These are phyloP conservation scores for Sphaeridia pumilis DNA, from an alignment of 2,888 invertebrate genomes.

Conservation along the genomic window DNA sequence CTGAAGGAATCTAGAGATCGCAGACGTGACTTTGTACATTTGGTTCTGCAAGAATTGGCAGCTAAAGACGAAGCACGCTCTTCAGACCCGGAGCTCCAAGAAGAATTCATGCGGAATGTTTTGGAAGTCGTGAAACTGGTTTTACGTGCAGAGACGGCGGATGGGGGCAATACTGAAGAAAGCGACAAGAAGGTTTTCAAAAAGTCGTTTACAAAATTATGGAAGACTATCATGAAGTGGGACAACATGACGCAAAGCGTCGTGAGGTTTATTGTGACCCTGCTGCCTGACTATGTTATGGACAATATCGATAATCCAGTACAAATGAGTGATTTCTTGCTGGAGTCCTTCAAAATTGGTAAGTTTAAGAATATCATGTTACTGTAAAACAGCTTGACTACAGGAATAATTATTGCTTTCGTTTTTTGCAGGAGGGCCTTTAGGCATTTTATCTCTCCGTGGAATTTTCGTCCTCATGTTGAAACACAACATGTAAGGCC, in stretches of 20 bases:
- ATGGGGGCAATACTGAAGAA: slow-evolving; percentile 4
- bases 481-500: slow-evolving; percentile 65
- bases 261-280: slow-evolving; percentile 65
- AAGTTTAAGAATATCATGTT: slow-evolving; percentile 28
- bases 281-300: slow-evolving; percentile 70
- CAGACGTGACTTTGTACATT: not conserved
- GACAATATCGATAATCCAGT: slow-evolving; percentile 68
- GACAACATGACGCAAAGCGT: slow-evolving; percentile 48
- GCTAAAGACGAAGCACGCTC: not conserved
- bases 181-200: slow-evolving; percentile 23
- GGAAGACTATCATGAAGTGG: slow-evolving; percentile 65
- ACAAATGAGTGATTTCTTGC: slow-evolving; percentile 78
- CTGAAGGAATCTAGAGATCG: not conserved
- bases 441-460: slow-evolving; percentile 79
- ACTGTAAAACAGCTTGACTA: slow-evolving; percentile 9
- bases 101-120: slow-evolving; percentile 22
- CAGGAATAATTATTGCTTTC: slow-evolving; percentile 6
- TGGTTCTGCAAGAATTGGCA: not conserved
- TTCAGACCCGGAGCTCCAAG: slow-evolving; percentile 9
- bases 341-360: slow-evolving; percentile 76
- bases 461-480: slow-evolving; percentile 82
- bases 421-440: slow-evolving; percentile 58
- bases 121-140: slow-evolving; percentile 18
- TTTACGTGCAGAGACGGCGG: slow-evolving; percentile 16
- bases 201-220: slow-evolving; percentile 41